These are phyloP conservation scores for Erebia epiphron DNA, from an alignment of 2,888 invertebrate species.

Conservation along the genomic window DNA sequence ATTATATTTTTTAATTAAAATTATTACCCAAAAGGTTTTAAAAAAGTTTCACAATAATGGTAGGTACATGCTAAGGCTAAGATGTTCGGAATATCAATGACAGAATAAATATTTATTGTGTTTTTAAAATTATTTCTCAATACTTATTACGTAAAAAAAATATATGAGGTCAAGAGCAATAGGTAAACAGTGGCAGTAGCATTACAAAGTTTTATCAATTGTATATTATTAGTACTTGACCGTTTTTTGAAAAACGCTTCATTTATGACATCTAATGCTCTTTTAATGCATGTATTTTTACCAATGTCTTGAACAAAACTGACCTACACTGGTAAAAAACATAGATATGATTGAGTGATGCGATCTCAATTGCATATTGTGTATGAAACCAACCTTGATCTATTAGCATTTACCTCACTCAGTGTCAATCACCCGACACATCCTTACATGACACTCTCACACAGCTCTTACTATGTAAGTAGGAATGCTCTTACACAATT, in stretches of 20 bases:
- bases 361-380: not conserved
- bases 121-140: constrained; percentile 16
- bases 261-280: no score
- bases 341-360: not conserved
- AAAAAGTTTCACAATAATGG: constrained; percentile 15
- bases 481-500: constrained; percentile 27
- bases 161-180: constrained; percentile 11
- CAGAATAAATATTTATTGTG: constrained; percentile 17
- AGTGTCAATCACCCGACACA: constrained; percentile 66
- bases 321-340: not conserved
- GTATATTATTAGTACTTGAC: no score
- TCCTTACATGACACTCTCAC: constrained; percentile 14
- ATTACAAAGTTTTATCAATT: not conserved
- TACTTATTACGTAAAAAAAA: constrained; percentile 1
- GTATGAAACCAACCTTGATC: constrained; percentile 39
- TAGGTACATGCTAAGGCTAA: not conserved
- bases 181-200: not conserved
- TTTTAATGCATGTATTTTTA: not conserved
- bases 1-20: not conserved
- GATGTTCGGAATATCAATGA: constrained; percentile 13
- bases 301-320: not conserved
- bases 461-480: constrained; percentile 34
- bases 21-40: not conserved
- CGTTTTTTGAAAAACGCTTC: no score
- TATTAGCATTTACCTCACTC: constrained; percentile 43